phyloP scores from a whole-genome alignment of 2,888 invertebrate species.

The Lagria hirta region DNA sequence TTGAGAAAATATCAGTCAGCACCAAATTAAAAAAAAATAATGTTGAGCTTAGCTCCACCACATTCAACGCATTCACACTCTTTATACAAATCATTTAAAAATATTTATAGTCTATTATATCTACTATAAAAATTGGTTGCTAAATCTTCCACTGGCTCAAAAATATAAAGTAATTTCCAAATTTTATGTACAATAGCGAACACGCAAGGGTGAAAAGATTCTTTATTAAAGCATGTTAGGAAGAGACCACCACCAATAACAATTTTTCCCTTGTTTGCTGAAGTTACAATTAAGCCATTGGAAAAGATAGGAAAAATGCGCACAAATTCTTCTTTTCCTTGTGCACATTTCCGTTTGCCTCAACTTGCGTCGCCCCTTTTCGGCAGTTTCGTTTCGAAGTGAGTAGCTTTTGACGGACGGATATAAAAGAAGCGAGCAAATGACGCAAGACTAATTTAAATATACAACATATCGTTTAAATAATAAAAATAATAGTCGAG shows the following conservation, averaged over 20 bases:
- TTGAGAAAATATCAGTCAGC: conserved; percentile 52
- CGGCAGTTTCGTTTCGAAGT: conserved; percentile 36
- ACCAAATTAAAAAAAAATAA: conserved; percentile 46
- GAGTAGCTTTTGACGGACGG: conserved; percentile 45
- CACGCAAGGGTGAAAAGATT: conserved; percentile 37
- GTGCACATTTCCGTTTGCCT: conserved; percentile 36
- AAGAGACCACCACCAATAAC: conserved; percentile 49
- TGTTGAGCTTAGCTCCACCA: conserved; percentile 40
- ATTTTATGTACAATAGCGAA: conserved; percentile 44
- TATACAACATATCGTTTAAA: conserved; percentile 30
- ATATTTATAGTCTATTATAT: conserved; percentile 51
- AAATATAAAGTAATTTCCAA: conserved; percentile 33
- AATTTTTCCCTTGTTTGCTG: conserved; percentile 47
- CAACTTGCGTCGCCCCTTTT: conserved; percentile 25
- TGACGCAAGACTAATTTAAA: conserved; percentile 29
- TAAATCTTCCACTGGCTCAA: conserved; percentile 54
- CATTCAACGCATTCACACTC: conserved; percentile 51
- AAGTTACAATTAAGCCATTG: conserved; percentile 48
- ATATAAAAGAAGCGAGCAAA: conserved; percentile 32
- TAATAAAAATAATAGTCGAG: conserved; percentile 38
- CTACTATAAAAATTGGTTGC: conserved; percentile 35
- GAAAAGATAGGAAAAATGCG: conserved; percentile 51
- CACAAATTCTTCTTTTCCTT: conserved; percentile 29
- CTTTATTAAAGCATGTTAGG: conserved; percentile 37
- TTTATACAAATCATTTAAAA: conserved; percentile 53